Evolutionary conservation across 2,888 invertebrate species (phyloP).

Genomic region (Hydrotaea diabolus): DNA sequence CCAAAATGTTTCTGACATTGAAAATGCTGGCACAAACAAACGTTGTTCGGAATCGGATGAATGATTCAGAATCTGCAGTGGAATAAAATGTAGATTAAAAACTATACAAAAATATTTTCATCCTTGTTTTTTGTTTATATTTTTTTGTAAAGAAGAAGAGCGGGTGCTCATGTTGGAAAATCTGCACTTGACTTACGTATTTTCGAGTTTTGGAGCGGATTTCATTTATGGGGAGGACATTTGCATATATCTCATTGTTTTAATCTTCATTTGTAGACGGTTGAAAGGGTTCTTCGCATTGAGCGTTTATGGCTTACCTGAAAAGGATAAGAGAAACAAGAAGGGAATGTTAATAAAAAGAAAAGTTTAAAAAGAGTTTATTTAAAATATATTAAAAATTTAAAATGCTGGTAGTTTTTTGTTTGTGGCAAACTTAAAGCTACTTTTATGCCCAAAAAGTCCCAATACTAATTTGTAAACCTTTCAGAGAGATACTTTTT

Average conservation of each 20-base stretch:
- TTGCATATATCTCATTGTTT: not conserved
- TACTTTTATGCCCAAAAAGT: no score
- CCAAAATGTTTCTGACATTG: slow-evolving; percentile 59
- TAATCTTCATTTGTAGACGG: no score
- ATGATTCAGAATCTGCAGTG: not conserved
- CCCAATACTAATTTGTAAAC: no score
- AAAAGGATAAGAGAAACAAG: slow-evolving; percentile 29
- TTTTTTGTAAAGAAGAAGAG: slow-evolving; percentile 30
- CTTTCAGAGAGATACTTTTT: no score
- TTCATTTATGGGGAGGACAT: slow-evolving; percentile 3
- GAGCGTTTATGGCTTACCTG: slow-evolving; percentile 38
- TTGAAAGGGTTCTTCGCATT: not conserved
- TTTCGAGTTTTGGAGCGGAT: slow-evolving; percentile 31
- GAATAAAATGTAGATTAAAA: slow-evolving; percentile 15
- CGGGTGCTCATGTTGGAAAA: slow-evolving; percentile 30
- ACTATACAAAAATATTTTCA: not conserved
- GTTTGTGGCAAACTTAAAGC: no score
- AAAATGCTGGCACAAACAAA: slow-evolving; percentile 6
- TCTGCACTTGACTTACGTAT: slow-evolving; percentile 57
- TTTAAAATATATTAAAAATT: no score
- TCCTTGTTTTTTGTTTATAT: slow-evolving; percentile 13
- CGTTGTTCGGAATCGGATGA: not conserved
- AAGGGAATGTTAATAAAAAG: not conserved
- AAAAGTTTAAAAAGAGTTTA: no score
- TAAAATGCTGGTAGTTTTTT: no score